These are phyloP conservation scores for Huso huso DNA, from an alignment of 2,797 vertebrate species.

Conservation along the genomic window DNA sequence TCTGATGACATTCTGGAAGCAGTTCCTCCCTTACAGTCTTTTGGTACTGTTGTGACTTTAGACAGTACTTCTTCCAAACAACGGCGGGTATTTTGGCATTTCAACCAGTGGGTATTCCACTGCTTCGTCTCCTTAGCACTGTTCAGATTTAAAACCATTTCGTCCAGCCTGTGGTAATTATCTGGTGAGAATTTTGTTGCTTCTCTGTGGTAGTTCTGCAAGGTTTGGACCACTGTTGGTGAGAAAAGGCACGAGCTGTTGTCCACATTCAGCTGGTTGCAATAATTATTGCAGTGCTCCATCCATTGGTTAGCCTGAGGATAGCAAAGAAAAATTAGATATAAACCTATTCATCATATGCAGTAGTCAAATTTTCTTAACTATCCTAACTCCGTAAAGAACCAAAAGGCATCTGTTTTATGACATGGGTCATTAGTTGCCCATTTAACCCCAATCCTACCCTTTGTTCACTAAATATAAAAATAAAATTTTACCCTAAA, in stretches of 20 bases:
- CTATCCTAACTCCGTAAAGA: no score
- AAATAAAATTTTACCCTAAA: no score
- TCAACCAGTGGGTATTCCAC: conserved; percentile 59
- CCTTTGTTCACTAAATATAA: no score
- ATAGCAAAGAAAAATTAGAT: not conserved
- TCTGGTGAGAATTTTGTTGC: conserved; percentile 62
- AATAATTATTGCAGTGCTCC: conserved; percentile 57
- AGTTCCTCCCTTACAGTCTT: not conserved
- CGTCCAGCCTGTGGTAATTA: conserved; percentile 57
- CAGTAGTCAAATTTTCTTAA: not conserved
- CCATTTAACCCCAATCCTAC: no score
- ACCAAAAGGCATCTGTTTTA: no score
- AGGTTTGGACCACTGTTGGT: conserved; percentile 38
- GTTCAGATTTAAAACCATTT: conserved; percentile 51
- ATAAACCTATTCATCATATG: not conserved
- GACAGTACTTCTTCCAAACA: conserved; percentile 54
- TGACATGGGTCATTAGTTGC: no score
- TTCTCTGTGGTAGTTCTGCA: conserved; percentile 56
- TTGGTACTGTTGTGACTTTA: conserved; percentile 15
- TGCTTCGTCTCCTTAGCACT: conserved; percentile 51
- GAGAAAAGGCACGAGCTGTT: conserved; percentile 26
- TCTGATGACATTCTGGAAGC: no score
- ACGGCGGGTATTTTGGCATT: conserved; percentile 57
- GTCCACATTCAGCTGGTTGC: conserved; percentile 44
- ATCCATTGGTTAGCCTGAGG: conserved; percentile 58